Conservation (phyloP, 2,113 vertebrate species). For the Dinomys branickii region DNA sequence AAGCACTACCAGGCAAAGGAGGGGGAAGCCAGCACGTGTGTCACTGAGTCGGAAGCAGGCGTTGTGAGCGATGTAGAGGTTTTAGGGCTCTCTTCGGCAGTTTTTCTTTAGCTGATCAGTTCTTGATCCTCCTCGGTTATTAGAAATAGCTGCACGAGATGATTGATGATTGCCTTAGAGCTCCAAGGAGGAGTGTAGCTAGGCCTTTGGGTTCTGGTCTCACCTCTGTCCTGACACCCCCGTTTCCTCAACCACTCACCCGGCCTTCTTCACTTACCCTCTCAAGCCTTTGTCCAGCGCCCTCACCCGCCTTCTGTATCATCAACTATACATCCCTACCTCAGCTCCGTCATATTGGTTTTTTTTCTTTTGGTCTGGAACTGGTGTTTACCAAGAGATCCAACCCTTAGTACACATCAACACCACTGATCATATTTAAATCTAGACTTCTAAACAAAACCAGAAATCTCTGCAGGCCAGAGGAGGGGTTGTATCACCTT, state of each 20-base stretch:
- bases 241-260: constrained; percentile 67
- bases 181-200: not conserved
- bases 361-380: not conserved
- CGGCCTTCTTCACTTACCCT: constrained; percentile 45
- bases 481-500: constrained; percentile 9
- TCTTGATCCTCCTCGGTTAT: not conserved
- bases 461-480: not conserved
- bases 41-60: not conserved
- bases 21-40: not conserved
- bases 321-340: not conserved
- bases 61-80: not conserved
- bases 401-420: not conserved
- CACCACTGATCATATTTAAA: not conserved
- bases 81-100: not conserved
- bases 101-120: not conserved
- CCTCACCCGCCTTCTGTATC: not conserved
- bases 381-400: not conserved
- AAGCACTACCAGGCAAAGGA: constrained; percentile 55
- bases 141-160: not conserved
- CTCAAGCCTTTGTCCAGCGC: not conserved
- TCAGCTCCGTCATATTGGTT: not conserved
- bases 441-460: constrained; percentile 11
- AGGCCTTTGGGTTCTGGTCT: constrained; percentile 62
- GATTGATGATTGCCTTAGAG: not conserved
- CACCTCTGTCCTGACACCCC: constrained; percentile 72